Evolutionary conservation across 2,113 vertebrate species (phyloP).

Genomic region (Channa maculata): DNA sequence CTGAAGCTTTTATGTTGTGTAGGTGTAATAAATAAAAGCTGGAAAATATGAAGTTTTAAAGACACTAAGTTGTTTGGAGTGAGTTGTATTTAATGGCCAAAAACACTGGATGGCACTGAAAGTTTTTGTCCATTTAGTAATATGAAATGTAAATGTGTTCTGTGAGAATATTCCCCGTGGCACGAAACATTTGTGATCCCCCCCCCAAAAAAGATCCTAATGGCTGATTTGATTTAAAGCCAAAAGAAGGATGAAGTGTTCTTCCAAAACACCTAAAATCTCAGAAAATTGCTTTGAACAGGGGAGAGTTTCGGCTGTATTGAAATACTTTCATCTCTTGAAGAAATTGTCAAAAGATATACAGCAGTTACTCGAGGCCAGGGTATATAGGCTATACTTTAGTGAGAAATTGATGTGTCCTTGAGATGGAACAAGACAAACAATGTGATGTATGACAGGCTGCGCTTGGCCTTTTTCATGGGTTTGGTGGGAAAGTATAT

Average conservation of each 20-base stretch:
- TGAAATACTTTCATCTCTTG: slow-evolving; percentile 49
- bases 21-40: neutral
- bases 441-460: slow-evolving; percentile 35
- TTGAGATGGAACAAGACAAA: slow-evolving; percentile 48
- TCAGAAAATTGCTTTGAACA: slow-evolving; percentile 47
- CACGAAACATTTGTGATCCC: too few species aligned
- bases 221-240: slow-evolving; percentile 3
- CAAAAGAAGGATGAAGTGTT: slow-evolving; percentile 2
- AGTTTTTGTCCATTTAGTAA: neutral
- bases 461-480: slow-evolving; percentile 12
- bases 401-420: slow-evolving; percentile 43
- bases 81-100: too few species aligned
- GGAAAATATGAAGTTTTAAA: neutral
- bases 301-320: slow-evolving; percentile 36
- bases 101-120: neutral
- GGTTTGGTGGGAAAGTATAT: slow-evolving; percentile 24
- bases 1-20: neutral
- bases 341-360: slow-evolving; percentile 62
- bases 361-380: slow-evolving; percentile 19
- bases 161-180: too few species aligned
- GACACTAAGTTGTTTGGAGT: too few species aligned
- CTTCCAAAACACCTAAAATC: slow-evolving; percentile 31
- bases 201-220: too few species aligned
- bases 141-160: neutral
- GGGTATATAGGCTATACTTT: slow-evolving; percentile 36